These are phyloP conservation scores for Trichoplusia ni DNA, from an alignment of 1,140 invertebrate species.

Conservation along the genomic window DNA sequence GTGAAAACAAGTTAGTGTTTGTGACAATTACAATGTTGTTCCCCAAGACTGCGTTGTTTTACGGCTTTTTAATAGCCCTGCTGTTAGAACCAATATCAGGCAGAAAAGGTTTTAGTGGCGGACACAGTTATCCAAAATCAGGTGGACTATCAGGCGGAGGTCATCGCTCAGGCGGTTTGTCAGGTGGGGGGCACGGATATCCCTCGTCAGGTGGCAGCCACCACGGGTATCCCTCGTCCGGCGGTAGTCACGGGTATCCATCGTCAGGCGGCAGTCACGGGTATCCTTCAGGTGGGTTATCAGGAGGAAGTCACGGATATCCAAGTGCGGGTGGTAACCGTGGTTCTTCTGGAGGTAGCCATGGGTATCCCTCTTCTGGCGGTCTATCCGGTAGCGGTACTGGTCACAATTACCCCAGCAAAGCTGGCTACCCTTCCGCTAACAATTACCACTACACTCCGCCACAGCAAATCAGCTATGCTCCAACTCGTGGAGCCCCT, in stretches of 20 bases:
- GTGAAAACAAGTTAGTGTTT: not conserved
- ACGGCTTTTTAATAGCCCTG: constrained; percentile 50
- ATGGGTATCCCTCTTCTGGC: constrained; percentile 55
- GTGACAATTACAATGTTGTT: constrained; percentile 20
- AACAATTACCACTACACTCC: constrained; percentile 70
- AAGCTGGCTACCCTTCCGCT: constrained; percentile 47
- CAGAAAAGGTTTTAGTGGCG: constrained; percentile 51
- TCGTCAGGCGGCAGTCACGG: constrained; percentile 24
- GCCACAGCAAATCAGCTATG: constrained; percentile 66
- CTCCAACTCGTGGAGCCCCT: constrained; percentile 48
- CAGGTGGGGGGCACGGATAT: constrained; percentile 39
- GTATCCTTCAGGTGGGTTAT: constrained; percentile 33
- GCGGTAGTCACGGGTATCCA: constrained; percentile 39
- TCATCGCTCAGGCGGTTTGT: constrained; percentile 44
- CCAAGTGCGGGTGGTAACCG: too few relatives aligned
- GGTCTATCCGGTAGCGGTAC: constrained; percentile 45
- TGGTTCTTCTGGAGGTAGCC: constrained; percentile 42
- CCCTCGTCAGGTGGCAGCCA: constrained; percentile 26
- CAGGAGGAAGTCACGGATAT: constrained; percentile 44
- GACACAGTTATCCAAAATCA: constrained; percentile 51
- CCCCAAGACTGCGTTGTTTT: constrained; percentile 37
- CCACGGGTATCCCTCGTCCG: constrained; percentile 22
- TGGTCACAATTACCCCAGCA: constrained; percentile 47
- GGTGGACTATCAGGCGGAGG: constrained; percentile 52
- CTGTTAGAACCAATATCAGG: constrained; percentile 45